phyloP scores from a whole-genome alignment of 2,797 vertebrate species.

The Micropoecilia bifurca region DNA sequence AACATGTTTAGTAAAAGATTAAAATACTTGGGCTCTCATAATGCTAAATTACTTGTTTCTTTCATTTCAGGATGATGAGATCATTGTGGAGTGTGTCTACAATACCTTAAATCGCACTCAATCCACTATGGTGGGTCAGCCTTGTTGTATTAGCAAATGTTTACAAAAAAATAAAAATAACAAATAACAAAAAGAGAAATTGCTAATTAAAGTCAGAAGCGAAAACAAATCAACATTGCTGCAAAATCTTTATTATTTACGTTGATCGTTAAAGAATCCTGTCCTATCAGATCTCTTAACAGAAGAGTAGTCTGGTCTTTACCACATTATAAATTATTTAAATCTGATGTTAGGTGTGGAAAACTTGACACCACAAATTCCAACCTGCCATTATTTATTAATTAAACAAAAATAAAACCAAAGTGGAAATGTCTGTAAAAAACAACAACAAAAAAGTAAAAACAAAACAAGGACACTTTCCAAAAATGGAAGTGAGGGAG shows the following conservation, averaged over 20 bases:
- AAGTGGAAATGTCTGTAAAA: neutral
- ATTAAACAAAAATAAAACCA: neutral
- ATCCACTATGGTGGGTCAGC: constrained; percentile 64
- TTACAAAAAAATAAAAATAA: neutral
- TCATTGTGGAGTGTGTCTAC: constrained; percentile 80
- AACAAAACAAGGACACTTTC: neutral
- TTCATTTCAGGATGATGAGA: constrained; percentile 71
- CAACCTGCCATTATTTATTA: neutral
- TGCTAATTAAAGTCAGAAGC: neutral
- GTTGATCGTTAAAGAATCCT: neutral
- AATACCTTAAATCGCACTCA: constrained; percentile 58
- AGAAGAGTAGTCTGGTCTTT: neutral
- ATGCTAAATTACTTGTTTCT: neutral
- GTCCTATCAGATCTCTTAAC: neutral
- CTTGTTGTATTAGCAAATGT: neutral
- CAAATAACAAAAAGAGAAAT: neutral
- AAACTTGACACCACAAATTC: neutral
- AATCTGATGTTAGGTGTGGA: neutral
- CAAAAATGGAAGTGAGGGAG: too few species aligned
- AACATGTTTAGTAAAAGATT: neutral
- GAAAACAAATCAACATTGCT: neutral
- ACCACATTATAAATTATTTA: neutral
- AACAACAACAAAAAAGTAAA: neutral
- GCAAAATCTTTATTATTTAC: neutral
- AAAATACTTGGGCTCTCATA: neutral